Conservation (phyloP, 2,888 invertebrate species). For the Mantis religiosa region DNA sequence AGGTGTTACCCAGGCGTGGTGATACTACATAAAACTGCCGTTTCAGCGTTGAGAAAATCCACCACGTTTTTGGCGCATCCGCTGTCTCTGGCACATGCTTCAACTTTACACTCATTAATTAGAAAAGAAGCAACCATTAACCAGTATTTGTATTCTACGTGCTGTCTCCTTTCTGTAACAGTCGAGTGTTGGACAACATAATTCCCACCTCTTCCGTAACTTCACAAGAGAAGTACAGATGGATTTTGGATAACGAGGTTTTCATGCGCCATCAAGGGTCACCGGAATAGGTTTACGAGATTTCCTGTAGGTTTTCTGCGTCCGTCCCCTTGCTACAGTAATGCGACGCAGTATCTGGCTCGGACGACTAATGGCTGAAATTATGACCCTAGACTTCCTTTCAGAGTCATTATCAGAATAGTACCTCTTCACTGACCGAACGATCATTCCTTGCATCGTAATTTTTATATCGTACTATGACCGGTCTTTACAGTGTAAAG, state of each 20-base stretch:
- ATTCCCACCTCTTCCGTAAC: conserved; percentile 5
- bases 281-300: conserved; percentile 3
- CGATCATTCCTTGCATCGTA: not conserved
- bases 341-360: not conserved
- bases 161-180: not conserved
- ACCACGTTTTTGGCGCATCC: not conserved
- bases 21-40: too few relatives aligned
- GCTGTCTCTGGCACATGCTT: not conserved
- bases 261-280: conserved; percentile 4
- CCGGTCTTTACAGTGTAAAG: not conserved
- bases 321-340: not conserved
- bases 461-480: not conserved
- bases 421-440: not conserved
- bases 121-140: not conserved
- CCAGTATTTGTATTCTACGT: not conserved
- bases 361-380: not conserved
- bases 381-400: not conserved
- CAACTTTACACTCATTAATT: too few relatives aligned
- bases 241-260: not conserved
- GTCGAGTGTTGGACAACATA: not conserved
- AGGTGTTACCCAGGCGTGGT: too few relatives aligned
- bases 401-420: not conserved
- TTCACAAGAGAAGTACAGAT: not conserved
- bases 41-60: not conserved
- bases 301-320: not conserved